Base-by-base conservation (phyloP, 2,113 vertebrate genomes). In the Hydrochoerus hydrochaeris region DNA sequence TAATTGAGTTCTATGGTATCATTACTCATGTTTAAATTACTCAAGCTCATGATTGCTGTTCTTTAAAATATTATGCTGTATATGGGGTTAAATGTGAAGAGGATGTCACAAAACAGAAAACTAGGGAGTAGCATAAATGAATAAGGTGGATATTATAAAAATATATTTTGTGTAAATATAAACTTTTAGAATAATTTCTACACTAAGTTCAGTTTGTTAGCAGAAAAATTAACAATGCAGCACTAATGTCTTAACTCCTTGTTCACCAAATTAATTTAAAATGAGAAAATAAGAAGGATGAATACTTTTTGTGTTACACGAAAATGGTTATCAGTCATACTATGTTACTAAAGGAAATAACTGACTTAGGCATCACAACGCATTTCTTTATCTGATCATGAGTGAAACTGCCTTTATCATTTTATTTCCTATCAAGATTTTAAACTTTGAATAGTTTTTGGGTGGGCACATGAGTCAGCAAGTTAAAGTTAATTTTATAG, bases 211-310 rank as follows among this genome's bases (percentile, higher is more conserved):
- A 54, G 11, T 19, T 84, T n/a, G 69, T 44, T 38, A 90, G 6
- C 63, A 88, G n/a, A 85, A 14, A 49, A 90, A 83, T 24, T 63
- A 35, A 93, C 86, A 93, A 57, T 63, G 32, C 54, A 93, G 38
- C 14, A 60, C 4, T 20, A 28, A 88, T 58, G 73, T 63, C 16
- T 84, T 88, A 32, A 84, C 38, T 12, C 84, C 54, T 80, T 93
- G n/a, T 9, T 7, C 32, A 88, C 8, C 63, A 14, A 52, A 3
- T 85, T 65, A 81, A 81, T 54, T 58, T 90, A 71, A 85, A 95
- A 19, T 60, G 3, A 80, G 24, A 87, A 87, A 87, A 90, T 54
- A 77, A 41, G 77, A 52, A 46, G 13, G 3, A 22, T 83, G 30
- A 7, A 49, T 71, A 41, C 7, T 46, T 73, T 73, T 85, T 63